Conservation (phyloP, 2,888 invertebrate genomes). For the Heliconius sara region DNA sequence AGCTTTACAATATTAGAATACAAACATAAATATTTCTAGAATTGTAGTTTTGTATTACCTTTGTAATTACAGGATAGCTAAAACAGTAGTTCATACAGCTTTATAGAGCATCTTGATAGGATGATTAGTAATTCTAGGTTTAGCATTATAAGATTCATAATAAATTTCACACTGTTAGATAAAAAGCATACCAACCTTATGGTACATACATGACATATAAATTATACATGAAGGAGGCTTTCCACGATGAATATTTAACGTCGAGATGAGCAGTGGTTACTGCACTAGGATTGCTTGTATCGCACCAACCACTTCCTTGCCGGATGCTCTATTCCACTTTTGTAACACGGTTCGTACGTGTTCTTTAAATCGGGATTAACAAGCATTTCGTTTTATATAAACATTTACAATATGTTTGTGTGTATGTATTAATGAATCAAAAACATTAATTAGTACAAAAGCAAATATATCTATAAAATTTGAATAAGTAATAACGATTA, state of each 20-base stretch:
- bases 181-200: background rate
- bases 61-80: background rate
- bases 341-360: background rate
- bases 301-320: slow-evolving; percentile 16
- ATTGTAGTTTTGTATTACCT: too few relatives aligned
- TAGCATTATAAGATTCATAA: too few relatives aligned
- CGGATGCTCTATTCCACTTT: slow-evolving; percentile 13
- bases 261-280: slow-evolving; percentile 21
- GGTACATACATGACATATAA: background rate
- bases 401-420: background rate
- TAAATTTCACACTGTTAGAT: background rate
- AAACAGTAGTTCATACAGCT: background rate
- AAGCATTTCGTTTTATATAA: background rate
- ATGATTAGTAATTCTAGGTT: too few relatives aligned
- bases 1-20: background rate
- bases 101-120: background rate
- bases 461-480: too few relatives aligned
- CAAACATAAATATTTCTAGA: background rate
- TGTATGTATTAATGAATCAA: background rate
- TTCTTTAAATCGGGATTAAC: slow-evolving; percentile 9
- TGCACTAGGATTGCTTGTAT: slow-evolving; percentile 6
- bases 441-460: background rate
- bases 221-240: slow-evolving; percentile 14
- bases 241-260: slow-evolving; percentile 8
- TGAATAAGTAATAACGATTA: background rate